These are phyloP conservation scores for Hormaphis cornu DNA, from an alignment of 1,140 invertebrate genomes.

Conservation along the genomic window DNA sequence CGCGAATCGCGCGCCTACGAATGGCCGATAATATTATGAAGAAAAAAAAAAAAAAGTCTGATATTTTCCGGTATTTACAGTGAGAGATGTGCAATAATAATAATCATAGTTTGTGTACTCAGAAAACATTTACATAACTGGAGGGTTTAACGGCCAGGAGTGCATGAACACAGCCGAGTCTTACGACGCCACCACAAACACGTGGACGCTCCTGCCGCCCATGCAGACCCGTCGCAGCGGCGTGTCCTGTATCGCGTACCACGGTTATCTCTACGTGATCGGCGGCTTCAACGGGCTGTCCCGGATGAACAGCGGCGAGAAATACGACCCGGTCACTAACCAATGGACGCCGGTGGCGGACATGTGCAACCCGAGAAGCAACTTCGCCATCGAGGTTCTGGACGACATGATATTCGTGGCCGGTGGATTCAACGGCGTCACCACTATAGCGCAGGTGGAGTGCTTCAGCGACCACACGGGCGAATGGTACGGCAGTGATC, in stretches of 20 bases:
- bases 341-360: conserved; percentile 53
- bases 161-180: conserved; percentile 76
- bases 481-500: too few relatives aligned
- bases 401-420: conserved; percentile 62
- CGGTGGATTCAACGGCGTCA: conserved; percentile 55
- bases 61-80: too few relatives aligned
- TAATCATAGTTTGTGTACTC: too few relatives aligned
- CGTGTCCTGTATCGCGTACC: conserved; percentile 51
- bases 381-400: conserved; percentile 59
- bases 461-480: conserved; percentile 77
- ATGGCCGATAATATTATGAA: too few relatives aligned
- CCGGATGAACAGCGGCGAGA: conserved; percentile 49
- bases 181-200: conserved; percentile 71
- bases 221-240: conserved; percentile 54
- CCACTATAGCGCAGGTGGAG: conserved; percentile 76
- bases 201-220: conserved; percentile 69
- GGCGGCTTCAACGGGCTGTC: conserved; percentile 55
- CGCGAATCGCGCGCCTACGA: too few relatives aligned
- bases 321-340: conserved; percentile 51
- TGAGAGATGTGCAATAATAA: too few relatives aligned
- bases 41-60: too few relatives aligned
- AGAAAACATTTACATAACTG: conserved; percentile 72
- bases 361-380: conserved; percentile 59
- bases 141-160: conserved; percentile 83
- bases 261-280: conserved; percentile 46